Evolutionary conservation across 2,888 invertebrate species (phyloP).

Genomic region (Ochropleura leucogaster): DNA sequence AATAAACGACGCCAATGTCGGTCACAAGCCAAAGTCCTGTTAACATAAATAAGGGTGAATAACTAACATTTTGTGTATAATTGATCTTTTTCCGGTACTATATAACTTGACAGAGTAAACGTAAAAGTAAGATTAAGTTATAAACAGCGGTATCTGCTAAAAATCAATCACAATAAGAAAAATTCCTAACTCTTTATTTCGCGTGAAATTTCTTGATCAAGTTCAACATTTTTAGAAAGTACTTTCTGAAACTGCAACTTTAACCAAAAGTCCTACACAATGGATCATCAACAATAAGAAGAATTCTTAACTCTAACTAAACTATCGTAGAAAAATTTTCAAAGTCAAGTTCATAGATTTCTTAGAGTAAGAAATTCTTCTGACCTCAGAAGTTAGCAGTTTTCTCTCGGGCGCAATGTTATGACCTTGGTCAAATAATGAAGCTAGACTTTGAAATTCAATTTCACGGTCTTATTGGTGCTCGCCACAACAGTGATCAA

Average conservation of each 20-base stretch:
- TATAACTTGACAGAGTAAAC: too few relatives aligned
- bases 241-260: not conserved
- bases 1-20: too few relatives aligned
- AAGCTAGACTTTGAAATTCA: not conserved
- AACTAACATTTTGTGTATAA: too few relatives aligned
- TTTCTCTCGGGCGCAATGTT: not conserved
- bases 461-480: not conserved
- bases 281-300: constrained; percentile 3
- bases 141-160: too few relatives aligned
- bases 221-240: not conserved
- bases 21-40: too few relatives aligned
- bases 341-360: constrained; percentile 2
- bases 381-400: not conserved
- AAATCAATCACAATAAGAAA: not conserved
- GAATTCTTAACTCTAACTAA: not conserved
- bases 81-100: too few relatives aligned
- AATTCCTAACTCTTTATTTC: not conserved
- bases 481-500: not conserved
- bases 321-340: not conserved
- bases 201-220: not conserved
- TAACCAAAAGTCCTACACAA: not conserved
- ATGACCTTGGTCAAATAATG: too few relatives aligned
- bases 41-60: too few relatives aligned
- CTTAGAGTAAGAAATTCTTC: not conserved
- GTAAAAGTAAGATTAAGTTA: too few relatives aligned